These are phyloP conservation scores for Rallus crepitans DNA, from an alignment of 2,797 vertebrate species.

Conservation along the genomic window DNA sequence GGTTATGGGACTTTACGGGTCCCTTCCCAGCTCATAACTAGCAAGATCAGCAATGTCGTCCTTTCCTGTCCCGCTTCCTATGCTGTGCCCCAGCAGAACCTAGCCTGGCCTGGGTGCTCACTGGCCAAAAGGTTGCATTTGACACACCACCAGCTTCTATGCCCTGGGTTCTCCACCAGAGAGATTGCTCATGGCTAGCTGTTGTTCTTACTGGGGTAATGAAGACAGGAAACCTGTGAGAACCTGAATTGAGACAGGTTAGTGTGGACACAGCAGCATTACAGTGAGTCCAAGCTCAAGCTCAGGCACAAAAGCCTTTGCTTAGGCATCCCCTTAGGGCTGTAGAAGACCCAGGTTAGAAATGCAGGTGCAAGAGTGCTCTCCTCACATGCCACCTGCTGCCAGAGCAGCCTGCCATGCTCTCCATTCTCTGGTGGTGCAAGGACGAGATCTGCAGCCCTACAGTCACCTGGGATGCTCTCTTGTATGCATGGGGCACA, in stretches of 20 bases:
- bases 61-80: neutral
- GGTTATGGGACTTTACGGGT: neutral
- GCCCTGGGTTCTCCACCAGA: neutral
- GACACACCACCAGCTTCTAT: accelerated
- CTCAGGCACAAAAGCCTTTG: neutral
- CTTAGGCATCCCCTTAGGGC: neutral
- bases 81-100: neutral
- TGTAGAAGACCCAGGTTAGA: neutral
- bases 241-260: neutral
- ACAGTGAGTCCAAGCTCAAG: neutral
- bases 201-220: neutral
- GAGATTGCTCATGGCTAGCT: accelerated
- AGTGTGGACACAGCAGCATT: neutral
- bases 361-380: neutral
- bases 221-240: neutral
- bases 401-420: neutral
- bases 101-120: neutral
- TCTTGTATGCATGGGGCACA: accelerated
- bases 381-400: neutral
- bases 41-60: accelerated
- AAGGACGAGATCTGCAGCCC: too few relatives aligned
- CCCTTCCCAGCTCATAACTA: neutral
- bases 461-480: accelerated
- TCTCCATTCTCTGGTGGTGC: accelerated
- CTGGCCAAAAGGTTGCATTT: neutral